A percentile compares a stretch with the other conserved stretches of the same genome.
Conservation (phyloP, 2,113 vertebrate species). For the Murina feae region DNA sequence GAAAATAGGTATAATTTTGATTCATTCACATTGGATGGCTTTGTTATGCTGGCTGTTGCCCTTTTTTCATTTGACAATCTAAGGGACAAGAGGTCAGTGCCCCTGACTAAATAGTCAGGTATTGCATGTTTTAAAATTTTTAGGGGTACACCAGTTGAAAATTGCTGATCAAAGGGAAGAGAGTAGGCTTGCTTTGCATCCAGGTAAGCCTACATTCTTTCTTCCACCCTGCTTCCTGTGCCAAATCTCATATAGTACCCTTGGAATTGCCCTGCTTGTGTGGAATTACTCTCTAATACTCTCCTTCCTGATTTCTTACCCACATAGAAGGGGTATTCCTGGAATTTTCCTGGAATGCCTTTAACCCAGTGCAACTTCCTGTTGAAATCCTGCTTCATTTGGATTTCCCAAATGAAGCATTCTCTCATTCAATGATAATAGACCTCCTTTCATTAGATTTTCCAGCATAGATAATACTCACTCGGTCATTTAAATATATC, state of each 20-base stretch:
- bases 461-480: neutral
- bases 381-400: neutral
- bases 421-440: neutral
- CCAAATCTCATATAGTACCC: neutral
- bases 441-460: neutral
- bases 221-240: neutral
- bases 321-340: neutral
- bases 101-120: neutral
- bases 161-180: neutral
- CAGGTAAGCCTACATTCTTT: neutral
- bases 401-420: neutral
- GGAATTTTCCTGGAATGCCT: neutral
- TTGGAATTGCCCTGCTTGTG: neutral
- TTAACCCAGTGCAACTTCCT: neutral
- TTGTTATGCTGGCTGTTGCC: neutral
- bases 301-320: neutral
- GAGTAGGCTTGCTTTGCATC: neutral
- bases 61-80: neutral
- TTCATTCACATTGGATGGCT: neutral
- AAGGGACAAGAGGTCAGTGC: neutral
- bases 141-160: neutral
- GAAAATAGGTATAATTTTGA: neutral
- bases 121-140: neutral
- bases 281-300: neutral
- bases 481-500: neutral